Percentiles rank a stretch among this genome's conserved stretches.
phyloP scores from a whole-genome alignment of 1,140 invertebrate genomes.

The Rhopalosiphum padi region DNA sequence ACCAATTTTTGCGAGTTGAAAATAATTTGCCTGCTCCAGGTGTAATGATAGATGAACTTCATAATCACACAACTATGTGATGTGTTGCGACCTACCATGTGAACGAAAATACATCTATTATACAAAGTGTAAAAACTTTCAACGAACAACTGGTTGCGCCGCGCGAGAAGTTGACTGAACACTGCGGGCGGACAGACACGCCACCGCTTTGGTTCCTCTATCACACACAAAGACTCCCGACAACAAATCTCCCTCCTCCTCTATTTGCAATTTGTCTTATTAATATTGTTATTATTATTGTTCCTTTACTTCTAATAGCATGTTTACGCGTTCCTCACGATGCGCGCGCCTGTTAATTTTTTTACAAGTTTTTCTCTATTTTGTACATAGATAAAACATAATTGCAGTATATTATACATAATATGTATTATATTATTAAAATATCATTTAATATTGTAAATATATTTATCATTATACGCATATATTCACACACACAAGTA shows the following conservation, averaged over 20 bases:
- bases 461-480: neutral
- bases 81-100: slow-evolving; percentile 49
- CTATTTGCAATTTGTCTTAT: slow-evolving; percentile 17
- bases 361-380: neutral
- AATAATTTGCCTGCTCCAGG: slow-evolving; percentile 88
- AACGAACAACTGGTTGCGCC: slow-evolving; percentile 40
- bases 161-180: slow-evolving; percentile 30
- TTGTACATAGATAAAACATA: neutral
- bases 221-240: neutral
- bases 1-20: slow-evolving; percentile 88
- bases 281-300: slow-evolving; percentile 12
- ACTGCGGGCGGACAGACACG: slow-evolving; percentile 29
- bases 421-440: neutral
- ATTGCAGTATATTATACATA: neutral
- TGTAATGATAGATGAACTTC: slow-evolving; percentile 83
- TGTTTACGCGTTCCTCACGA: neutral
- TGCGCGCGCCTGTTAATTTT: neutral
- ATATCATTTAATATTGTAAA: neutral
- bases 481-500: neutral
- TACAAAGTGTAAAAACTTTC: slow-evolving; percentile 16
- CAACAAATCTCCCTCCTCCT: neutral
- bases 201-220: neutral
- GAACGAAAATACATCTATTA: slow-evolving; percentile 58
- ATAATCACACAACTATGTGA: slow-evolving; percentile 62
- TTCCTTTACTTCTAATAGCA: neutral